A percentile compares a stretch with the other conserved stretches of the same genome.
Conservation (phyloP, 2,113 vertebrate species). For the Sapajus apella region DNA sequence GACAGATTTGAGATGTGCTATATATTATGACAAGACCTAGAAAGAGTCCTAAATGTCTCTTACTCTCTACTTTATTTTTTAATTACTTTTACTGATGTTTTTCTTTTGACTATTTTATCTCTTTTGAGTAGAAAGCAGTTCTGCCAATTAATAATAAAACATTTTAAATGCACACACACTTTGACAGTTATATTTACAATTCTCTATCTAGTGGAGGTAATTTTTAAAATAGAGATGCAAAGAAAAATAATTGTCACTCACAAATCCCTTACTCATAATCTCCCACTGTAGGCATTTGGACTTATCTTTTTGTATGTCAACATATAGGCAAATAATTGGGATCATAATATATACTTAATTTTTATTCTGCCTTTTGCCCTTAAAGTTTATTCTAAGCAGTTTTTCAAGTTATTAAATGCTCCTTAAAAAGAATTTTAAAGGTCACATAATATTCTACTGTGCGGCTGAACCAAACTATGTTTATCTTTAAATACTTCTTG, state of each 20-base stretch:
- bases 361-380: neutral
- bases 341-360: neutral
- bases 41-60: neutral
- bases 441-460: neutral
- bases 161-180: neutral
- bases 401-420: neutral
- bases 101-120: neutral
- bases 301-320: neutral
- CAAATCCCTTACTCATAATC: neutral
- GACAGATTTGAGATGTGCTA: neutral
- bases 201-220: neutral
- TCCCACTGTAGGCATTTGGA: neutral
- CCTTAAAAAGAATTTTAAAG: slow-evolving; percentile 19
- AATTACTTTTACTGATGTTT: neutral
- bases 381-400: neutral
- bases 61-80: neutral
- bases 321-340: neutral
- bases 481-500: neutral
- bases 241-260: neutral
- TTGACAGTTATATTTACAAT: neutral
- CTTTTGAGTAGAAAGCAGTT: neutral
- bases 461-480: neutral
- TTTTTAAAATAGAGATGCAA: neutral
- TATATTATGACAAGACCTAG: neutral
- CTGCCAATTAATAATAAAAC: neutral